Percentiles rank a stretch among this genome's conserved stretches.
These are phyloP conservation scores for Mandrillus leucophaeus DNA, from an alignment of 2,113 vertebrate species.

Conservation along the genomic window DNA sequence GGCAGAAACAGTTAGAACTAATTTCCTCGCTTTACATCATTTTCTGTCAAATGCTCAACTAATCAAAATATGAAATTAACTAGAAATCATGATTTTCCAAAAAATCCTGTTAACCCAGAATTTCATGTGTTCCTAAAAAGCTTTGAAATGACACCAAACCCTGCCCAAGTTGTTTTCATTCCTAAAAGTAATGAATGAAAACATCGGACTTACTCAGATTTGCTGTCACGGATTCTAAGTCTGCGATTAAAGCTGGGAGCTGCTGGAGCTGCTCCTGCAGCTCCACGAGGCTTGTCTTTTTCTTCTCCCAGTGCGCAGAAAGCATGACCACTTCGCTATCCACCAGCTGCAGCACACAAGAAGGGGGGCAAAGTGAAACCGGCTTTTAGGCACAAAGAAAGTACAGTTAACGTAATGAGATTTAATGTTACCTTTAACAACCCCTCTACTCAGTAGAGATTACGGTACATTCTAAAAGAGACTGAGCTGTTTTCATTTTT, in stretches of 20 bases:
- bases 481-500: constrained; percentile 18
- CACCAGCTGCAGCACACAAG: constrained; percentile 84
- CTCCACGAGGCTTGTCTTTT: constrained; percentile 86
- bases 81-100: neutral
- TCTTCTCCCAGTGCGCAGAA: constrained; percentile 95
- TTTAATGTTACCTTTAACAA: neutral
- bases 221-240: constrained; percentile 90
- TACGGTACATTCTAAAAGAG: neutral
- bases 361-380: neutral
- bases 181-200: neutral
- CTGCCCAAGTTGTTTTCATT: neutral
- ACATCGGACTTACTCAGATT: constrained; percentile 87
- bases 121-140: neutral
- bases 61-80: constrained; percentile 11
- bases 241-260: constrained; percentile 89
- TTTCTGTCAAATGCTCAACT: neutral
- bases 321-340: constrained; percentile 97
- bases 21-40: constrained; percentile 12
- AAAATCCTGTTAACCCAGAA: constrained; percentile 15
- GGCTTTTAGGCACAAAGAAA: neutral
- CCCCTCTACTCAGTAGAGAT: neutral
- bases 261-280: constrained; percentile 93
- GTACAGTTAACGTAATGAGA: neutral
- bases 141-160: neutral
- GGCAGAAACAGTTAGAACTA: constrained; percentile 1